Evolutionary conservation across 2,113 vertebrate genomes (phyloP), one percentile per base, ranked within the genome.

Genomic region (Stomatorhinus ivindoensis): DNA sequence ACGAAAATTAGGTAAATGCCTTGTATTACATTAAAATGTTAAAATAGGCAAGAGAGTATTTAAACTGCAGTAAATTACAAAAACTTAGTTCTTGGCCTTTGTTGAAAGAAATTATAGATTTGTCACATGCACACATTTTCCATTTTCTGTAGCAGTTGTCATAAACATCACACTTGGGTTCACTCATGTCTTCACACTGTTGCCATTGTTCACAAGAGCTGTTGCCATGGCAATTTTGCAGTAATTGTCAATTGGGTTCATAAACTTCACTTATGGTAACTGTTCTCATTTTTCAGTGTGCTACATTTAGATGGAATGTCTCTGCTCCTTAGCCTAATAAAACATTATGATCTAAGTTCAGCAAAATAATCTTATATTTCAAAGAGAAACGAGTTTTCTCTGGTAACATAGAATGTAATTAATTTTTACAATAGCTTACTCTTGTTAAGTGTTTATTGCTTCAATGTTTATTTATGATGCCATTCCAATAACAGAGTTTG

Each of bases 101-200:
- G 6, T 42, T 35, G 17, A 5, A 19, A 42, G 31, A 80, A 80
- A 80, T 42, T 19, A 35, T 80, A 42, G 35, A 80, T 21, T 47
- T 84, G 21, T 84, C 44, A n/a, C 82, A 84, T 83, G 39, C 17
- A n/a, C 21, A 83, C 6, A 83, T 87, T 35, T 50, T 87, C 50
- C 50, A n/a, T 86, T 47, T 86, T 48, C n/a, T 47, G 11, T 27
- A 50, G 47, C 19, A 6, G 4, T n/a, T 47, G 19, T 48, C 11
- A 50, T 86, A 47, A 27, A 86, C 44, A 53, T 87, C 27, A 19
- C 47, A 51, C 53, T 35, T 17, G 21, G 44, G 8, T 46, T 80
- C n/a, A 80, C 5, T 86, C 47, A 50, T 86, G n/a, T n/a, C 83
- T 86, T 86, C 83, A 87, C 15, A n/a, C n/a, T n/a, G n/a, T n/a